A percentile compares a stretch with the other conserved stretches of the same genome.
phyloP scores from a whole-genome alignment of 2,888 invertebrate species.

The Noctua janthina region DNA sequence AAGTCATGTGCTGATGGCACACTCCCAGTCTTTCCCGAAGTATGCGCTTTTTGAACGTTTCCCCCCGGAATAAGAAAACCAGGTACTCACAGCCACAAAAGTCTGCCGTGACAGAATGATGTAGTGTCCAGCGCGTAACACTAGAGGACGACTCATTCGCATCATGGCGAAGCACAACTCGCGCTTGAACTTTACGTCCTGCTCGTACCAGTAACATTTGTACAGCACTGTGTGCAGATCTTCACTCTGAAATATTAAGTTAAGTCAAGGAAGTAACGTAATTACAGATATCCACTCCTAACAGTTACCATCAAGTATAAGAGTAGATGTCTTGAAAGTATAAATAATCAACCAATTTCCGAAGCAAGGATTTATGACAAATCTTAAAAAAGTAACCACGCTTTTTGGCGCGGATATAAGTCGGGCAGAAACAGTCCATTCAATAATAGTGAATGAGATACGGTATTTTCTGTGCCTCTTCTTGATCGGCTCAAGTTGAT shows the following conservation, averaged over 20 bases:
- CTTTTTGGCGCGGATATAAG: not conserved
- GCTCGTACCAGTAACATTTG: conserved; percentile 89
- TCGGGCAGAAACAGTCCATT: not conserved
- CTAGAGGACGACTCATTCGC: conserved; percentile 83
- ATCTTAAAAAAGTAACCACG: too few species aligned
- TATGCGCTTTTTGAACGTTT: not conserved
- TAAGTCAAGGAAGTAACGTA: too few species aligned
- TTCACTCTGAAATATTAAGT: conserved; percentile 76
- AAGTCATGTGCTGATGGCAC: not conserved
- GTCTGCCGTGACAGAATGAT: conserved; percentile 86
- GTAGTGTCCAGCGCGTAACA: conserved; percentile 87
- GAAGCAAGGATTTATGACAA: not conserved
- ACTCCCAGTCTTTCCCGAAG: not conserved
- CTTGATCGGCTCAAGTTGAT: not conserved
- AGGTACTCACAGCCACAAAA: conserved; percentile 84
- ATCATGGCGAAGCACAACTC: conserved; percentile 86
- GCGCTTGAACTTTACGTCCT: conserved; percentile 83
- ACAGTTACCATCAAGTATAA: not conserved
- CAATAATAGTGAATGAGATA: not conserved
- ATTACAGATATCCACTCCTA: not conserved
- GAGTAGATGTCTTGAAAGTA: not conserved
- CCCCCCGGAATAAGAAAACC: not conserved
- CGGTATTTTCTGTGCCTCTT: not conserved
- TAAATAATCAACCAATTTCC: not conserved
- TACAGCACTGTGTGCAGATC: conserved; percentile 87